phyloP scores from a whole-genome alignment of 30 jellyfish, hydroid and myxozoan genomes.

The Thelohanellus kitauei region DNA sequence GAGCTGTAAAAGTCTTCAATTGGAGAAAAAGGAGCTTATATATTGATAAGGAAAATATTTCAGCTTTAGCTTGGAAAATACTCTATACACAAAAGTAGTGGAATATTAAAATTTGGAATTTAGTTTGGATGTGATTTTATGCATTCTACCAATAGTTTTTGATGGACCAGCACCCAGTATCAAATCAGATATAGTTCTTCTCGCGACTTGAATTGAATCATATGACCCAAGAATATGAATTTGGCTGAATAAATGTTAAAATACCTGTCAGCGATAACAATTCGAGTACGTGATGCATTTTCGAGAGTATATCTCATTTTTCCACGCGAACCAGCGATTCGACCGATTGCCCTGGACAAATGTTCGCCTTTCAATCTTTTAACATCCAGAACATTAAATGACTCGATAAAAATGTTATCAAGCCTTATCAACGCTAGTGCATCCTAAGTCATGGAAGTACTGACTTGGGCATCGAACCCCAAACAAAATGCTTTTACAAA shows the following conservation, averaged over 20 bases:
- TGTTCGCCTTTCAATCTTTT: slow-evolving; percentile 85
- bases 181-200: slow-evolving; percentile 56
- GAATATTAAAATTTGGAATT: neutral
- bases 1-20: too few species aligned
- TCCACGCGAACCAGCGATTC: slow-evolving; percentile 92
- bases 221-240: slow-evolving; percentile 71
- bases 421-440: slow-evolving; percentile 59
- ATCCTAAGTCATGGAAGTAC: slow-evolving; percentile 13
- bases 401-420: slow-evolving; percentile 47
- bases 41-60: too few species aligned
- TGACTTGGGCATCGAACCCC: slow-evolving; percentile 65
- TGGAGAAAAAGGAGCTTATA: too few species aligned
- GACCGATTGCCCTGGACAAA: slow-evolving; percentile 86
- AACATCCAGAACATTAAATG: slow-evolving; percentile 64
- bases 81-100: too few species aligned
- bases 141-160: neutral
- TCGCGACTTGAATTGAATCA: slow-evolving; percentile 50
- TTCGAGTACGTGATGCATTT: slow-evolving; percentile 62
- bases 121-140: neutral
- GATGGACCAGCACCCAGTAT: slow-evolving; percentile 22
- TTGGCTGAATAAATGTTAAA: slow-evolving; percentile 11
- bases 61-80: too few species aligned
- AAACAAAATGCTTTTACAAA: slow-evolving; percentile 70
- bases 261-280: slow-evolving; percentile 61
- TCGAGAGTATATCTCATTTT: slow-evolving; percentile 74